Evolutionary conservation across 2,797 vertebrate genomes (phyloP).

Genomic region (Mustela erminea): DNA sequence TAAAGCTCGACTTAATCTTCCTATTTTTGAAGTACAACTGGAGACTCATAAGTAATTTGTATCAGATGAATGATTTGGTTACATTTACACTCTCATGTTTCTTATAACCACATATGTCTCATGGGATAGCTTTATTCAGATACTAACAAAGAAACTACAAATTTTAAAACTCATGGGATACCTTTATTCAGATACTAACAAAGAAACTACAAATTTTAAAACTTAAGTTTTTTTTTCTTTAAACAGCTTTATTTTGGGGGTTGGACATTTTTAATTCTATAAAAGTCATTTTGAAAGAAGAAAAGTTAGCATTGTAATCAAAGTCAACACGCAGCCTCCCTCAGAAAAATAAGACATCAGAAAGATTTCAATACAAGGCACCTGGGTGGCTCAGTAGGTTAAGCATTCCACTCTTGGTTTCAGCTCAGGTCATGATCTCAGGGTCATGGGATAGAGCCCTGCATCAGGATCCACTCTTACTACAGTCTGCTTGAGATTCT

Average conservation of each 20-base stretch:
- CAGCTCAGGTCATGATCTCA: neutral
- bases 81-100: neutral
- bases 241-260: neutral
- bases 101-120: neutral
- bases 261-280: constrained; percentile 34
- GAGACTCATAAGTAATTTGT: constrained; percentile 24
- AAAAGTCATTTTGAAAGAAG: neutral
- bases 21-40: constrained; percentile 12
- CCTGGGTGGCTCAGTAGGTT: neutral
- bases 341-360: constrained; percentile 1
- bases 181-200: neutral
- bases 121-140: neutral
- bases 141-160: neutral
- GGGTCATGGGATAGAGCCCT: too few species aligned
- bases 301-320: neutral
- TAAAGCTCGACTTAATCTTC: constrained; percentile 17
- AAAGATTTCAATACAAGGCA: neutral
- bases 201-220: neutral
- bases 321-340: neutral
- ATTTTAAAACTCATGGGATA: neutral
- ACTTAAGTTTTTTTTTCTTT: neutral
- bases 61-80: constrained; percentile 36
- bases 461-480: too few species aligned
- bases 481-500: too few species aligned
- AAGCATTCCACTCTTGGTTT: neutral